Evolutionary conservation across 2,888 invertebrate species (phyloP).

Genomic region (Falcaria lacertinaria): DNA sequence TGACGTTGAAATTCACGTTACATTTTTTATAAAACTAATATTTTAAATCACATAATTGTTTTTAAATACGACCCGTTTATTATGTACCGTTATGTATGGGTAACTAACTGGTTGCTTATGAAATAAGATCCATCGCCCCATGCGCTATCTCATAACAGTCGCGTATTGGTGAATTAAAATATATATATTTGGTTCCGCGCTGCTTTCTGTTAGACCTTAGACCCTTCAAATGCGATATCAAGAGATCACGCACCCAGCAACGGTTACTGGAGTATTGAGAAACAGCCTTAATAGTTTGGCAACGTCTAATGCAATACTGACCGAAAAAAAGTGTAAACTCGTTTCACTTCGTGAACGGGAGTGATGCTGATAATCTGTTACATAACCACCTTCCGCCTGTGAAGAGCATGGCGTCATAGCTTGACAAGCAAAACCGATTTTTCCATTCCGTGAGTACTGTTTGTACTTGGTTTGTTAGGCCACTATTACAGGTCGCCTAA

Average conservation of each 20-base stretch:
- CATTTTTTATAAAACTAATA: too few relatives aligned
- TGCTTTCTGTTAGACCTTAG: not conserved
- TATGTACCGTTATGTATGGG: too few relatives aligned
- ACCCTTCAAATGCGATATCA: not conserved
- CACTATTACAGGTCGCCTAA: too few relatives aligned
- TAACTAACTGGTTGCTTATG: too few relatives aligned
- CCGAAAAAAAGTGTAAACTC: slow-evolving; percentile 10
- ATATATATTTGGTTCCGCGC: not conserved
- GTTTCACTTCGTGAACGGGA: slow-evolving; percentile 1
- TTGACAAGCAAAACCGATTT: not conserved
- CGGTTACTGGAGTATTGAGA: not conserved
- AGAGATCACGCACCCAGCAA: not conserved
- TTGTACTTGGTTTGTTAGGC: not conserved
- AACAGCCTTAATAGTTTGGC: slow-evolving; percentile 26
- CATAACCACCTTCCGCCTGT: slow-evolving; percentile 1
- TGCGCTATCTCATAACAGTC: too few relatives aligned
- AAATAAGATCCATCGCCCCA: too few relatives aligned
- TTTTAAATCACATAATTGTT: too few relatives aligned
- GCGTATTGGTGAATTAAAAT: slow-evolving; percentile 3
- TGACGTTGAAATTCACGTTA: too few relatives aligned
- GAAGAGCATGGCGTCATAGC: not conserved
- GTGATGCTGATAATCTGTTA: slow-evolving; percentile 1
- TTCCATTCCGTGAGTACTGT: not conserved
- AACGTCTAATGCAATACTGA: slow-evolving; percentile 31
- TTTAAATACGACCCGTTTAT: too few relatives aligned